Evolutionary conservation across 2,797 vertebrate genomes (phyloP), one percentile per base, ranked within the genome.

Genomic region (Poeciliopsis gracilis): DNA sequence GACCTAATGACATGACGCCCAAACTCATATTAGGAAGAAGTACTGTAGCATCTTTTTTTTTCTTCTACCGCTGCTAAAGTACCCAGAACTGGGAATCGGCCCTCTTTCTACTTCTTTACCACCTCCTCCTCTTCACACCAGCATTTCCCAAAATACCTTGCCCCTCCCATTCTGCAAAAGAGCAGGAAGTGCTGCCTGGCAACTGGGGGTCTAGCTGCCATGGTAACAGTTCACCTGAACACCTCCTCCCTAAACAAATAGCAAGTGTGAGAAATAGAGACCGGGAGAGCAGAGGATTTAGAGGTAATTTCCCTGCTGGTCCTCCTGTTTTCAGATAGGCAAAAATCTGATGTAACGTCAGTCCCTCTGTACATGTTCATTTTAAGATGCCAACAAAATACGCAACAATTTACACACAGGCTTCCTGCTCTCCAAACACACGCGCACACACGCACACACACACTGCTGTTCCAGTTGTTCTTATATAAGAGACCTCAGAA

Each of bases 141-240:
- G 84, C 77, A 82, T 90, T 89, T 93, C 91, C 89, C 86, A 93
- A 94, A 94, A 93, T 93, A 93, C 89, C 86, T 90, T 89, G 85
- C 86, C 89, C 91, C 90, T 92, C 92, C 91, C 81, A 82, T 73
- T 73, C 83, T 80, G 80, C 57, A 87, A 77, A 91, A 81, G 87
- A 93, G 91, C 89, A 92, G 92, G 93, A 95, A 94, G 90, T 88
- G 94, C 84, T 93, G 87, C 91, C 86, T 87, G 79, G 94, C 91
- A 94, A 94, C 92, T 86, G 41, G 77, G 70, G 88, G 88, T 83
- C 90, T 81, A 83, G 91, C 89, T 94, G 88, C 90, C 87, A 33
- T 93, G 91, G 93, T 72, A 93, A 94, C 91, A 4, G 51, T 84
- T 90, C 86, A 94, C 93, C 93, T 94, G 91, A 92, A 86, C 79